Conservation (phyloP, 2,113 vertebrate species). For the Archocentrus centrarchus region DNA sequence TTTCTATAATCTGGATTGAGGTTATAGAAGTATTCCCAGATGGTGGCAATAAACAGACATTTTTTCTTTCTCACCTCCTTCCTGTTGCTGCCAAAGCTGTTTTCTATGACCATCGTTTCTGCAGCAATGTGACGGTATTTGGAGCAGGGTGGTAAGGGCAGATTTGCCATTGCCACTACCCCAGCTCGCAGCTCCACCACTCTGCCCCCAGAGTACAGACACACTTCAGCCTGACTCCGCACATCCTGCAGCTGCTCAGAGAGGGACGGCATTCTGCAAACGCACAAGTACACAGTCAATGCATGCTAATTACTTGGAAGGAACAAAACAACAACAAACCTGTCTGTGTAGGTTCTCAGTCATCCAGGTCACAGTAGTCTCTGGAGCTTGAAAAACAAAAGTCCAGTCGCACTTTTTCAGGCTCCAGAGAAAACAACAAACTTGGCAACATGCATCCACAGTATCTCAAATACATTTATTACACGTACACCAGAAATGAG, state of each 20-base stretch:
- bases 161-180: constrained; percentile 73
- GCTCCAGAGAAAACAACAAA: neutral
- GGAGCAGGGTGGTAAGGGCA: constrained; percentile 77
- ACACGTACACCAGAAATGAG: neutral
- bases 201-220: constrained; percentile 71
- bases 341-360: too few relatives aligned
- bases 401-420: too few relatives aligned
- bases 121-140: constrained; percentile 79
- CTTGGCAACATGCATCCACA: neutral
- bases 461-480: neutral
- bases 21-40: neutral
- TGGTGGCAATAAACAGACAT: neutral
- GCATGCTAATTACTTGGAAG: neutral
- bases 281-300: neutral
- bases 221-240: constrained; percentile 69
- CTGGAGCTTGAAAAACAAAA: too few relatives aligned
- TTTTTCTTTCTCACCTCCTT: constrained; percentile 70
- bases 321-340: neutral
- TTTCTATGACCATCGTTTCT: constrained; percentile 77
- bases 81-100: constrained; percentile 73
- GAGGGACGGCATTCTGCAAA: constrained; percentile 71
- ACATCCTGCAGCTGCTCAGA: constrained; percentile 76
- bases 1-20: neutral
- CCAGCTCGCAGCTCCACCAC: constrained; percentile 72
- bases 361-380: too few relatives aligned